These are phyloP conservation scores for Umimayanthus chanpuru DNA, from an alignment of 92 coral and sea anemone species.

Conservation along the genomic window DNA sequence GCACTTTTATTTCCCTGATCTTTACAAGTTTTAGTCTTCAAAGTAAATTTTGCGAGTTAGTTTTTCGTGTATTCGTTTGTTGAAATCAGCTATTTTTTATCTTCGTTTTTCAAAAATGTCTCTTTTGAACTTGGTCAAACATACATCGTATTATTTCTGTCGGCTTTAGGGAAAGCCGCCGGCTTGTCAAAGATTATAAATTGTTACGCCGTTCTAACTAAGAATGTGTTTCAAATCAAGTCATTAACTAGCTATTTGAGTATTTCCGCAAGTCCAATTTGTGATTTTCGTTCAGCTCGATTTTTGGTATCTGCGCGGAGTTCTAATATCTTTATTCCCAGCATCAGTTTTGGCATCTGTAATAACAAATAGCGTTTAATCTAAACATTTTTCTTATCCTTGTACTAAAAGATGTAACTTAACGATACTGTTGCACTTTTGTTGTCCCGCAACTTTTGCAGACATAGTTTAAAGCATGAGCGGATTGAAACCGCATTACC, in stretches of 20 bases:
- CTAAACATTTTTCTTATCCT: background rate
- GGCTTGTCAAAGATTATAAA: constrained; percentile 40
- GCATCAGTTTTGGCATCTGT: background rate
- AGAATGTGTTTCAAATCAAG: constrained; percentile 26
- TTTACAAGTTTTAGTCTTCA: background rate
- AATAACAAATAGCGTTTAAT: background rate
- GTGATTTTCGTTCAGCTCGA: background rate
- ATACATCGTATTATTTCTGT: background rate
- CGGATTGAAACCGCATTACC: constrained; percentile 10
- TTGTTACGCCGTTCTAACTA: constrained; percentile 16
- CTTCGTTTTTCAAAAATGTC: background rate
- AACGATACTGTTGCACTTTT: background rate
- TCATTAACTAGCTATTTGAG: constrained; percentile 17
- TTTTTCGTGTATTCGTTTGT: too few species aligned
- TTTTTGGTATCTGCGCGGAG: background rate
- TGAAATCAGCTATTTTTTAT: too few species aligned
- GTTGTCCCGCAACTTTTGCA: background rate
- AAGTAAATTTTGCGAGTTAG: background rate
- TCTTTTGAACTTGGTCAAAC: background rate
- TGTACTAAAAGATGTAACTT: background rate
- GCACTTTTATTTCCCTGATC: background rate
- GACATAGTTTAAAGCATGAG: background rate
- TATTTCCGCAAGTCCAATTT: constrained; percentile 18
- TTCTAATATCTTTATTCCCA: background rate
- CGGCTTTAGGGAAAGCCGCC: constrained; percentile 27